These are phyloP conservation scores for Brachypodius melanocephalos DNA, from an alignment of 2,113 vertebrate genomes.

Conservation along the genomic window DNA sequence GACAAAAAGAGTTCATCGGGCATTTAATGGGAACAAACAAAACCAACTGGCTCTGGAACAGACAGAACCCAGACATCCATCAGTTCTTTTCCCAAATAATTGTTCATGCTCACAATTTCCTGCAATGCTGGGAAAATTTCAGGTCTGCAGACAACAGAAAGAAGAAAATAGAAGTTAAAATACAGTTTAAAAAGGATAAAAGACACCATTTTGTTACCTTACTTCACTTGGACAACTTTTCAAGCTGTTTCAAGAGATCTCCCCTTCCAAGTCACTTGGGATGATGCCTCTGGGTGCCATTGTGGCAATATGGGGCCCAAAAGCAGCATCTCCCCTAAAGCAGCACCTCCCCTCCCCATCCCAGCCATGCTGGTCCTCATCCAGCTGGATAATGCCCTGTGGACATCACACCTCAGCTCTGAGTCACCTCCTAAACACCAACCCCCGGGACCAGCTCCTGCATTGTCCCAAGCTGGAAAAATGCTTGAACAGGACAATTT, in stretches of 20 bases:
- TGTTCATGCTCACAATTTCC: neutral
- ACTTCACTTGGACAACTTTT: neutral
- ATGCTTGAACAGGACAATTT: neutral
- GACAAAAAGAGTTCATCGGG: neutral
- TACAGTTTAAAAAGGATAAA: neutral
- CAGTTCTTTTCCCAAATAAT: neutral
- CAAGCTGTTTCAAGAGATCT: neutral
- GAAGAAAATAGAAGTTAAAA: neutral
- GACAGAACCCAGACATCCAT: neutral
- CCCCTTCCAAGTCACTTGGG: neutral
- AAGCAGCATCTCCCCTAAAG: neutral
- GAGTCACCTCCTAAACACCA: neutral
- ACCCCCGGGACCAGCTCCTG: rapidly evolving
- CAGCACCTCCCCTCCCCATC: neutral
- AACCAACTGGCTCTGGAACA: neutral
- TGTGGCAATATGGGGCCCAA: rapidly evolving
- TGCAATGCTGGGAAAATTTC: neutral
- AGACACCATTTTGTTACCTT: neutral
- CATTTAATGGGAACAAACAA: neutral
- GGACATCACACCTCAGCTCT: neutral
- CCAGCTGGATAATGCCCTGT: neutral
- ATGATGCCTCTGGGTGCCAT: neutral
- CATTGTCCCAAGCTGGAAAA: neutral
- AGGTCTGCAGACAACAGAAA: neutral
- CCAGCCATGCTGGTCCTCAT: rapidly evolving